phyloP scores from a whole-genome alignment of 2,797 vertebrate species.

The Prionace glauca region DNA sequence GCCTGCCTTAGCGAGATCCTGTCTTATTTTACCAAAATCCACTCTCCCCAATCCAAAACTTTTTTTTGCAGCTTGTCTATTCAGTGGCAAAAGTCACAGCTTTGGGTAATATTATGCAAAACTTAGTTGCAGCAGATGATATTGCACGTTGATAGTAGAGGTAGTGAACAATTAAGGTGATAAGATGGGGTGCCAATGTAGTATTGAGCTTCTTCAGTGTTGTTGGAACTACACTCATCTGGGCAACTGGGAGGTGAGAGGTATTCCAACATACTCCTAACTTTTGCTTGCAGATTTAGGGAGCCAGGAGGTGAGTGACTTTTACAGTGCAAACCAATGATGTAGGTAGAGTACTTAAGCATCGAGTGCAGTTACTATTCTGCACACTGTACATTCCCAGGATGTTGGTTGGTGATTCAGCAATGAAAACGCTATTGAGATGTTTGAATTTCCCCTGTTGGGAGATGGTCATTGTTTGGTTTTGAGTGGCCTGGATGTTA shows the following conservation, averaged over 20 bases:
- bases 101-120: no score
- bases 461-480: background rate
- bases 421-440: background rate
- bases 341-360: background rate
- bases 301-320: background rate
- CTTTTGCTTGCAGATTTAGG: background rate
- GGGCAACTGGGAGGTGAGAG: background rate
- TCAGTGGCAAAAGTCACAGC: no score
- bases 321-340: background rate
- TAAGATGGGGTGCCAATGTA: no score
- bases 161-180: background rate
- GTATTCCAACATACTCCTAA: background rate
- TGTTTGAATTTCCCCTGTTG: background rate
- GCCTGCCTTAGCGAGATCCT: no score
- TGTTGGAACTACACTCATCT: background rate
- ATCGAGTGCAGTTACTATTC: background rate
- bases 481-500: background rate
- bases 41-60: no score
- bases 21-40: no score
- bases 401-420: background rate
- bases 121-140: no score
- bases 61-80: no score
- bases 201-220: background rate
- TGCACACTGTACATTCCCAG: background rate
- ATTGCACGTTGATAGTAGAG: no score